These are phyloP conservation scores for Belgica antarctica DNA, from an alignment of 2,888 invertebrate species.

Conservation along the genomic window DNA sequence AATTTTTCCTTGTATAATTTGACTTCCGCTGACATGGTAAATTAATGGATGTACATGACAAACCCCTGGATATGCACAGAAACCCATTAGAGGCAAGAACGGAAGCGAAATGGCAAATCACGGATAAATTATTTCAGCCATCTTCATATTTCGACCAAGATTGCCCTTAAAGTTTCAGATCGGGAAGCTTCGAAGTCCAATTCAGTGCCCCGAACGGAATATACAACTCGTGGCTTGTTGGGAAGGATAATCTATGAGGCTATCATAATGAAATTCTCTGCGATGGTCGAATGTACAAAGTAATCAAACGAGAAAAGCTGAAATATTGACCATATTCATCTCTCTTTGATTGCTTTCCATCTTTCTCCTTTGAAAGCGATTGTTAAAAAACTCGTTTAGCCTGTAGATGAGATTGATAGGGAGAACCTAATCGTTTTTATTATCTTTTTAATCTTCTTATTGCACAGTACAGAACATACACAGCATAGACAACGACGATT, in stretches of 20 bases:
- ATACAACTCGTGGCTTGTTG: no score
- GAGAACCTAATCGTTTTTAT: conserved; percentile 44
- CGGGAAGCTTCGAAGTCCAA: not conserved
- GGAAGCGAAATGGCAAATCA: conserved; percentile 44
- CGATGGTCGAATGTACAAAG: not conserved
- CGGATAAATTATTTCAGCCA: conserved; percentile 40
- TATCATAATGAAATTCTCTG: no score
- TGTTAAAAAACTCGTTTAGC: not conserved
- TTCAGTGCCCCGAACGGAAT: no score
- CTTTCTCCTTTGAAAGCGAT: not conserved
- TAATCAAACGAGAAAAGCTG: conserved; percentile 14
- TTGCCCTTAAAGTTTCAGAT: not conserved
- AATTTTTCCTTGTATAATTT: conserved; percentile 29
- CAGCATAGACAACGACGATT: no score
- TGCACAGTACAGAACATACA: conserved; percentile 4
- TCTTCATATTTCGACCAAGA: no score
- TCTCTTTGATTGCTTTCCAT: not conserved
- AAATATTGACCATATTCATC: conserved; percentile 24
- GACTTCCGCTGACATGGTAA: conserved; percentile 44
- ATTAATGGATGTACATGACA: conserved; percentile 42
- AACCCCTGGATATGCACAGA: conserved; percentile 2
- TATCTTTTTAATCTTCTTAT: conserved; percentile 44
- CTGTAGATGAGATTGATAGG: conserved; percentile 33
- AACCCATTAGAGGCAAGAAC: conserved; percentile 28
- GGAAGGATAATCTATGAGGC: no score